Percentiles rank a stretch among this genome's conserved stretches.
phyloP scores from a whole-genome alignment of 2,888 invertebrate genomes.

The Petrolisthes cinctipes region DNA sequence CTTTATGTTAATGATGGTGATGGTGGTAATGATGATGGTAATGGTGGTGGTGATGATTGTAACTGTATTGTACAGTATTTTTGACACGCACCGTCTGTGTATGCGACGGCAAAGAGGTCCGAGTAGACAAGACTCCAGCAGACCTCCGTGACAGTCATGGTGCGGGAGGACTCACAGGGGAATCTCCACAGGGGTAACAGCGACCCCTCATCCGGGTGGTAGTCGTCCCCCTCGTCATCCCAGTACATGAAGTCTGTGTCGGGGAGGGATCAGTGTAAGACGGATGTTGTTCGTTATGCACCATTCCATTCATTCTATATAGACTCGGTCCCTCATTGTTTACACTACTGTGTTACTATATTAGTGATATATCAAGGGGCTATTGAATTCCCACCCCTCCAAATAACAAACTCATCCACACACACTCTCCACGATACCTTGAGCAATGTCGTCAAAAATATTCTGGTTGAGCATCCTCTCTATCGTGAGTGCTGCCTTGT shows the following conservation, averaged over 20 bases:
- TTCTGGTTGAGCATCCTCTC: slow-evolving; percentile 97
- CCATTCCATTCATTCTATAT: not conserved
- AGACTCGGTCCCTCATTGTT: not conserved
- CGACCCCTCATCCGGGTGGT: slow-evolving; percentile 90
- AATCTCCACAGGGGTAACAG: slow-evolving; percentile 94
- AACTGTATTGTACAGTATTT: no score
- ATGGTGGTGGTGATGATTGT: not conserved
- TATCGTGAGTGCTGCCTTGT: slow-evolving; percentile 81
- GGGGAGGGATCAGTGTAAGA: not conserved
- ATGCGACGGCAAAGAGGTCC: slow-evolving; percentile 91
- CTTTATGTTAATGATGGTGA: no score
- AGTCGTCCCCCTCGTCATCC: slow-evolving; percentile 97
- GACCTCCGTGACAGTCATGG: slow-evolving; percentile 86
- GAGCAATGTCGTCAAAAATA: slow-evolving; percentile 88
- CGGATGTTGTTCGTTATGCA: not conserved
- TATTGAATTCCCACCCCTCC: no score
- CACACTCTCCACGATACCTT: slow-evolving; percentile 74
- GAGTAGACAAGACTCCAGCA: slow-evolving; percentile 90
- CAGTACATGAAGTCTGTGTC: slow-evolving; percentile 90
- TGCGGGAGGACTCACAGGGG: slow-evolving; percentile 83
- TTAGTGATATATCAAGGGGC: no score
- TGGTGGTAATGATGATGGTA: not conserved
- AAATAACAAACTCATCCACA: no score
- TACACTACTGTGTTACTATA: no score
- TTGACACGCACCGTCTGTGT: slow-evolving; percentile 68